Percentiles rank a stretch among this genome's conserved stretches.
Evolutionary conservation across 2,113 vertebrate species (phyloP).

Genomic region (Serilophus lunatus): DNA sequence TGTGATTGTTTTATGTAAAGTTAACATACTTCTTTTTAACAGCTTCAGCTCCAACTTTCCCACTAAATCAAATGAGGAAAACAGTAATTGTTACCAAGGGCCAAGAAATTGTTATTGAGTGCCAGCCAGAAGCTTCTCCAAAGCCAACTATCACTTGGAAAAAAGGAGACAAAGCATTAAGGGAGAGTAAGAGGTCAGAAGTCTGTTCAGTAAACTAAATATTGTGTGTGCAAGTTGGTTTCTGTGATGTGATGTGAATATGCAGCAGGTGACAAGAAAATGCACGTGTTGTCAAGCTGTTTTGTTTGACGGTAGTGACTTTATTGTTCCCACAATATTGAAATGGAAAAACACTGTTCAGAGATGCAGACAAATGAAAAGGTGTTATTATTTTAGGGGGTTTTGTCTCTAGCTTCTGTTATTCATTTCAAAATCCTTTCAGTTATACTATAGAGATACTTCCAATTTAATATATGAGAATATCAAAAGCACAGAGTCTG

Average conservation of each 20-base stretch:
- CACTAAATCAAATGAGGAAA: conserved; percentile 78
- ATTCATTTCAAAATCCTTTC: neutral
- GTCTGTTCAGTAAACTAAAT: conserved; percentile 12
- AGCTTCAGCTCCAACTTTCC: conserved; percentile 90
- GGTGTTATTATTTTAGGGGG: neutral
- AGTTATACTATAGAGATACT: neutral
- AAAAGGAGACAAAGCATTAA: conserved; percentile 83
- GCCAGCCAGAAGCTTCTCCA: conserved; percentile 89
- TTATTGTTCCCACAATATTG: neutral
- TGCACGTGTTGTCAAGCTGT: neutral
- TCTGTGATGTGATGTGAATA: neutral
- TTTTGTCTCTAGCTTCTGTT: neutral
- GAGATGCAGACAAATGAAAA: neutral
- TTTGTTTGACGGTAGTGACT: neutral
- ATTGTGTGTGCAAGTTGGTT: neutral
- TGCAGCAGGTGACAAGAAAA: neutral
- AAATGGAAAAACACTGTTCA: neutral
- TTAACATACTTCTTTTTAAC: conserved; percentile 20
- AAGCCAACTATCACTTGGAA: conserved; percentile 91
- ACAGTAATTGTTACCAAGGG: conserved; percentile 86
- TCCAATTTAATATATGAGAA: neutral
- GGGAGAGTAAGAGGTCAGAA: conserved; percentile 87
- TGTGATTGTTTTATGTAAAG: neutral
- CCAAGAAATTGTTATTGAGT: conserved; percentile 85
- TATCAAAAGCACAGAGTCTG: neutral